Conservation (phyloP, 2,113 vertebrate species). For the Zapus hudsonius region DNA sequence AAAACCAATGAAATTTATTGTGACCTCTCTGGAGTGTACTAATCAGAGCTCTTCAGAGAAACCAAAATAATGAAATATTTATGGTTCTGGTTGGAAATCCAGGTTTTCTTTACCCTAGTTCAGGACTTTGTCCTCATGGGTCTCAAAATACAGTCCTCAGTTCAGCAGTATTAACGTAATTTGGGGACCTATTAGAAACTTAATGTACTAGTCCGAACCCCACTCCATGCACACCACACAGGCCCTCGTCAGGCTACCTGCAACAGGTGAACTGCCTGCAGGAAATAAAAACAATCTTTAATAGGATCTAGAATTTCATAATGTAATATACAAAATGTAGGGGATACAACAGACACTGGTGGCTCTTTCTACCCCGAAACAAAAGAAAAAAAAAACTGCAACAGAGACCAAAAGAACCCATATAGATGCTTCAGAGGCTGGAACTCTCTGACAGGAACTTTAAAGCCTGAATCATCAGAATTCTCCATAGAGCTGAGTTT, state of each 20-base stretch:
- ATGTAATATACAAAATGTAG: not conserved
- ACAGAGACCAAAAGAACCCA: not conserved
- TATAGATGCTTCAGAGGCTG: not conserved
- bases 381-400: slow-evolving; percentile 27
- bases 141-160: not conserved
- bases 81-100: not conserved
- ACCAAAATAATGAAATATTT: not conserved
- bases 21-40: not conserved
- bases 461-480: not conserved
- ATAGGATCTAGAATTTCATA: not conserved
- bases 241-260: not conserved
- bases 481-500: not conserved
- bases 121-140: not conserved
- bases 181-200: not conserved
- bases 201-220: not conserved
- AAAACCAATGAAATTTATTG: not conserved
- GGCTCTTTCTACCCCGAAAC: no score
- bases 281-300: not conserved
- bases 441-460: not conserved
- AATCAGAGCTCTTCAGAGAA: not conserved
- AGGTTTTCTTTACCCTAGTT: not conserved
- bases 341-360: not conserved
- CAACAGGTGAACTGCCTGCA: not conserved
- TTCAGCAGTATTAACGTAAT: not conserved
- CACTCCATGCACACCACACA: not conserved